Evolutionary conservation across 2,888 invertebrate species (phyloP).

Genomic region (Melinopterus prodromus): DNA sequence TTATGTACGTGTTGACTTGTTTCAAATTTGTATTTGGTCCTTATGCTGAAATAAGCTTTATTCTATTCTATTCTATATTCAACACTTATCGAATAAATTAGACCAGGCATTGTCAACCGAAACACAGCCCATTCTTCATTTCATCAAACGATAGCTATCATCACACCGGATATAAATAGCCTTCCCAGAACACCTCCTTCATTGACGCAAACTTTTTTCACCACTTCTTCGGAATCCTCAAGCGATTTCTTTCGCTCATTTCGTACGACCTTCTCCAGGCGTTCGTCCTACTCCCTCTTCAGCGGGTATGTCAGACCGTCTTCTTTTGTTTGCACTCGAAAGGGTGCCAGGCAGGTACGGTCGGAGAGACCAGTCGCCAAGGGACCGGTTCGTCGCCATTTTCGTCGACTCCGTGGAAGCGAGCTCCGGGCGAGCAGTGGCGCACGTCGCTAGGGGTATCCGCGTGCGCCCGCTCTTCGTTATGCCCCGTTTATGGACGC

Average conservation of each 20-base stretch:
- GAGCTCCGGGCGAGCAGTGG: not conserved
- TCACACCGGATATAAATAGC: not conserved
- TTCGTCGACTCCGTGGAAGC: slow-evolving; percentile 33
- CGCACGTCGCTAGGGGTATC: slow-evolving; percentile 25
- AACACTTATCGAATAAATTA: too few species aligned
- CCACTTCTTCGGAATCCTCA: not conserved
- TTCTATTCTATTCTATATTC: too few species aligned
- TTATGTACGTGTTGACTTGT: too few species aligned
- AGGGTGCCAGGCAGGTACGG: slow-evolving; percentile 11
- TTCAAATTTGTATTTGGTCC: too few species aligned
- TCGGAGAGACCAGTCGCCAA: slow-evolving; percentile 50
- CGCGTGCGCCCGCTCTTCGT: slow-evolving; percentile 4
- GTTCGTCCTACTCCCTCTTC: not conserved
- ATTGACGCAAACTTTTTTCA: not conserved
- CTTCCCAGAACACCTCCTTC: not conserved
- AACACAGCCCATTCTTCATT: not conserved
- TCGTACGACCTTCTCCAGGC: not conserved
- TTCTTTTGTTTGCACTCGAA: not conserved
- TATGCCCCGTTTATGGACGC: slow-evolving; percentile 56
- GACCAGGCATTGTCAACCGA: too few species aligned
- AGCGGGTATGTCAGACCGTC: not conserved
- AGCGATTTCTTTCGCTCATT: not conserved
- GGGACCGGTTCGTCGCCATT: slow-evolving; percentile 56
- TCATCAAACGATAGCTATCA: not conserved
- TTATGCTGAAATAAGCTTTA: too few species aligned